Conservation (phyloP, 2,888 invertebrate species). For the Diarsia rubi region DNA sequence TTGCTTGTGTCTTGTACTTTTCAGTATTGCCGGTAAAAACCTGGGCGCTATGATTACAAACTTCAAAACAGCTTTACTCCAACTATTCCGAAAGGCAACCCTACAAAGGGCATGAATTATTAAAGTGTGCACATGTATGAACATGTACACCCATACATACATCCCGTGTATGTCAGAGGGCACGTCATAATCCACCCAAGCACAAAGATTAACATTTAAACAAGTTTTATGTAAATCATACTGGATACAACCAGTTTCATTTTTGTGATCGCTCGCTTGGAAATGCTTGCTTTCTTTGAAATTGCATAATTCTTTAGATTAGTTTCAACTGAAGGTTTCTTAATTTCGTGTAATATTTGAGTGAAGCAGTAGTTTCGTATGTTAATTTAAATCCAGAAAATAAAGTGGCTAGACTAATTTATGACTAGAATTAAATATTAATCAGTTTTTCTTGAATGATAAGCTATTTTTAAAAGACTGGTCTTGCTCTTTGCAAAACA, state of each 20-base stretch:
- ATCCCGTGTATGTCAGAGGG: slow-evolving; percentile 75
- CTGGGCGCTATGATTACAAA: slow-evolving; percentile 35
- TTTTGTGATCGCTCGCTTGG: slow-evolving; percentile 78
- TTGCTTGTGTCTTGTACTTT: neutral
- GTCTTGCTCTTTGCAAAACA: neutral
- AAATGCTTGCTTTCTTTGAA: slow-evolving; percentile 72
- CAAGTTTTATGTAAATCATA: slow-evolving; percentile 89
- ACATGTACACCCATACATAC: slow-evolving; percentile 22
- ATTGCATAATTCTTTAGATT: slow-evolving; percentile 71
- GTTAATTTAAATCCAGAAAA: slow-evolving; percentile 36
- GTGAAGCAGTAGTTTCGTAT: slow-evolving; percentile 42
- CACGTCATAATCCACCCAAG: slow-evolving; percentile 84
- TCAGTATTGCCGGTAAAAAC: slow-evolving; percentile 24
- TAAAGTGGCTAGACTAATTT: slow-evolving; percentile 6
- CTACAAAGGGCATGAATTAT: slow-evolving; percentile 65
- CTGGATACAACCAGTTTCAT: slow-evolving; percentile 78
- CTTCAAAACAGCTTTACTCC: slow-evolving; percentile 50
- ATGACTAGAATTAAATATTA: slow-evolving; percentile 15
- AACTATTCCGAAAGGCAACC: slow-evolving; percentile 62
- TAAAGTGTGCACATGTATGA: slow-evolving; percentile 59
- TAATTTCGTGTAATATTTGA: slow-evolving; percentile 53
- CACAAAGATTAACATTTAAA: slow-evolving; percentile 89
- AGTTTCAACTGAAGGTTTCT: slow-evolving; percentile 59
- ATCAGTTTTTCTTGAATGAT: neutral
- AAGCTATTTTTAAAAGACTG: neutral